These are phyloP conservation scores for Suillia variegata DNA, from an alignment of 2,888 invertebrate genomes.

Conservation along the genomic window DNA sequence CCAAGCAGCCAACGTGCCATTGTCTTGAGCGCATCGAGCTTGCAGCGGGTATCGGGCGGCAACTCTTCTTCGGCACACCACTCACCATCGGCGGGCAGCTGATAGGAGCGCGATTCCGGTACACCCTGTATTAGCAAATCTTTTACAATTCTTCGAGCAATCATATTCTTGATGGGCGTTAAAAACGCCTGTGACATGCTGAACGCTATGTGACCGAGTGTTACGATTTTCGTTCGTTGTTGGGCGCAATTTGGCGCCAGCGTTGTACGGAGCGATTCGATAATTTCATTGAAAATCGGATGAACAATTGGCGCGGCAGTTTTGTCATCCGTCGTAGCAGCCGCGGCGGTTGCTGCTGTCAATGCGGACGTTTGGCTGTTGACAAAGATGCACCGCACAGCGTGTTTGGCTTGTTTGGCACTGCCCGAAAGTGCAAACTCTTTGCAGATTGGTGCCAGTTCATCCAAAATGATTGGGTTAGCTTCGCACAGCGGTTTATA, in stretches of 20 bases:
- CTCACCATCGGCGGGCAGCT: constrained; percentile 45
- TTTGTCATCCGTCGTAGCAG: constrained; percentile 40
- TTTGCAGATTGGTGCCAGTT: constrained; percentile 84
- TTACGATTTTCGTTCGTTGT: constrained; percentile 92
- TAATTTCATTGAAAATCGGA: constrained; percentile 79
- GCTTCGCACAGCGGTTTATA: constrained; percentile 82
- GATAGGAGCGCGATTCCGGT: constrained; percentile 63
- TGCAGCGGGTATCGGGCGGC: constrained; percentile 89
- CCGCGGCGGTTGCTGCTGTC: constrained; percentile 15
- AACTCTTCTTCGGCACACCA: constrained; percentile 89
- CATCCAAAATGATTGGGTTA: constrained; percentile 76
- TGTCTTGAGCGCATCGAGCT: constrained; percentile 92
- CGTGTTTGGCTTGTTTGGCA: constrained; percentile 95
- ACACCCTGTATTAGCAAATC: constrained; percentile 87
- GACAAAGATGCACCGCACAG: constrained; percentile 87
- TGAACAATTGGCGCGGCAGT: constrained; percentile 61
- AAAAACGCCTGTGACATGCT: constrained; percentile 90
- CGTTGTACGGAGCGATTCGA: constrained; percentile 79
- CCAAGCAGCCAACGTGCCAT: constrained; percentile 97
- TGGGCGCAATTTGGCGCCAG: constrained; percentile 76
- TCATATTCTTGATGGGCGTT: constrained; percentile 89
- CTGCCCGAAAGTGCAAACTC: constrained; percentile 88
- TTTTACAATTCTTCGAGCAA: constrained; percentile 94
- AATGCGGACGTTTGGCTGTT: constrained; percentile 65
- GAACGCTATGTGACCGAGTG: constrained; percentile 92